phyloP scores from a whole-genome alignment of 2,113 vertebrate species.

The Ptychochromis oligacanthus region DNA sequence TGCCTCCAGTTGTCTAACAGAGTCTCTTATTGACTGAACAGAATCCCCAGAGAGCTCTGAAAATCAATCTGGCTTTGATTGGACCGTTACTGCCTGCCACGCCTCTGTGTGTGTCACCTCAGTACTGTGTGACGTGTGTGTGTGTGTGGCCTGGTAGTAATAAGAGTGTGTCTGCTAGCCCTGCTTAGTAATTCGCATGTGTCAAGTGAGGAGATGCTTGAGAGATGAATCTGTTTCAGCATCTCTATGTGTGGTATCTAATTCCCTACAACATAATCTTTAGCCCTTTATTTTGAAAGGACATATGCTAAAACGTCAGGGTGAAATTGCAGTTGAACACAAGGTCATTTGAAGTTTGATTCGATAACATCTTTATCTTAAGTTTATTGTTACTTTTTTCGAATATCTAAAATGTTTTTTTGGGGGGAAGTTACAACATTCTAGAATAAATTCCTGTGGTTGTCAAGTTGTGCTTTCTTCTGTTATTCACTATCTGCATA shows the following conservation, averaged over 20 bases:
- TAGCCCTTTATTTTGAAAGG: not conserved
- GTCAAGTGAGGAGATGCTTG: conserved; percentile 40
- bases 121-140: not conserved
- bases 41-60: conserved; percentile 60
- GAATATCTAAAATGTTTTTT: too few species aligned
- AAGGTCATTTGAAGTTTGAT: too few species aligned
- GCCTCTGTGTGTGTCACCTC: conserved; percentile 47
- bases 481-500: too few species aligned
- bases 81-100: conserved; percentile 50
- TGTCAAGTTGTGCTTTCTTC: not conserved
- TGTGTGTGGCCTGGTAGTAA: conserved; percentile 26
- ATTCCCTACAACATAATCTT: not conserved
- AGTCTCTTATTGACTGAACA: conserved; percentile 67
- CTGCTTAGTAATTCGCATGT: conserved; percentile 22
- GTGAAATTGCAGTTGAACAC: too few species aligned
- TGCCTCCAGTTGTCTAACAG: conserved; percentile 73
- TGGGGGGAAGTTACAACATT: too few species aligned
- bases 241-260: not conserved
- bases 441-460: too few species aligned
- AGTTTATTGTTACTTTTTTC: too few species aligned
- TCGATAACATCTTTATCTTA: too few species aligned
- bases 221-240: conserved; percentile 9
- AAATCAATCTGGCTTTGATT: conserved; percentile 75
- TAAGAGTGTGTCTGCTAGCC: not conserved
- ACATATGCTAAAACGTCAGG: not conserved